A percentile compares a stretch with the other conserved stretches of the same genome.
Conservation (phyloP, 2,113 vertebrate genomes). For the Quiscalus mexicanus region DNA sequence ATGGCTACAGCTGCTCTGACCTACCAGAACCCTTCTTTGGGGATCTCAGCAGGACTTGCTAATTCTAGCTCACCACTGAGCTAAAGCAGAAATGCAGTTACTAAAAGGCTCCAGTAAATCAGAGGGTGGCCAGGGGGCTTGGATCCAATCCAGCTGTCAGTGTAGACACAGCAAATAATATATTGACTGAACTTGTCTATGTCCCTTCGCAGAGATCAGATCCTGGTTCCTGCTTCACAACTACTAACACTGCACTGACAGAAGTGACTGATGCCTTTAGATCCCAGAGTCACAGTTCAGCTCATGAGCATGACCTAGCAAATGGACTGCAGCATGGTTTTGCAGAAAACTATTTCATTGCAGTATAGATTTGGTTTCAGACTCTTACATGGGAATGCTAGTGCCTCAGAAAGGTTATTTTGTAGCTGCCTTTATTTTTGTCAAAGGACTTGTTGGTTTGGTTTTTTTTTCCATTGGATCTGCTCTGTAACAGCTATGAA, state of each 20-base stretch:
- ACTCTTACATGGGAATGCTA: background rate
- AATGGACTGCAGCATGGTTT: slow-evolving; percentile 10
- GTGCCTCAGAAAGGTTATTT: background rate
- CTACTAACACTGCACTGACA: slow-evolving; percentile 27
- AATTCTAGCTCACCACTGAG: background rate
- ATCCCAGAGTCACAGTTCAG: slow-evolving; percentile 28
- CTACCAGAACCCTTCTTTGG: background rate
- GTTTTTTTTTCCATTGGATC: background rate
- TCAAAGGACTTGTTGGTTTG: background rate
- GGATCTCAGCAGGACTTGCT: background rate
- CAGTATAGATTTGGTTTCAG: slow-evolving; percentile 15
- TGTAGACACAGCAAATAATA: background rate
- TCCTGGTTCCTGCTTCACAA: background rate
- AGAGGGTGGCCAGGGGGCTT: background rate
- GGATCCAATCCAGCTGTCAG: background rate
- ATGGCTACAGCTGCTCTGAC: background rate
- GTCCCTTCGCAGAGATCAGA: background rate
- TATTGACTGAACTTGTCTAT: background rate
- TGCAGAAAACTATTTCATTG: slow-evolving; percentile 30
- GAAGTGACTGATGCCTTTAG: slow-evolving; percentile 42
- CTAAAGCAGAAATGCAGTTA: background rate
- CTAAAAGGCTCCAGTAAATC: background rate
- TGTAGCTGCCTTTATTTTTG: background rate
- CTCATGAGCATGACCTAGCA: background rate
- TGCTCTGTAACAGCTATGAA: background rate